Percentiles rank a stretch among this genome's conserved stretches.
These are phyloP conservation scores for Cosmia trapezina DNA, from an alignment of 2,888 invertebrate genomes.

Conservation along the genomic window DNA sequence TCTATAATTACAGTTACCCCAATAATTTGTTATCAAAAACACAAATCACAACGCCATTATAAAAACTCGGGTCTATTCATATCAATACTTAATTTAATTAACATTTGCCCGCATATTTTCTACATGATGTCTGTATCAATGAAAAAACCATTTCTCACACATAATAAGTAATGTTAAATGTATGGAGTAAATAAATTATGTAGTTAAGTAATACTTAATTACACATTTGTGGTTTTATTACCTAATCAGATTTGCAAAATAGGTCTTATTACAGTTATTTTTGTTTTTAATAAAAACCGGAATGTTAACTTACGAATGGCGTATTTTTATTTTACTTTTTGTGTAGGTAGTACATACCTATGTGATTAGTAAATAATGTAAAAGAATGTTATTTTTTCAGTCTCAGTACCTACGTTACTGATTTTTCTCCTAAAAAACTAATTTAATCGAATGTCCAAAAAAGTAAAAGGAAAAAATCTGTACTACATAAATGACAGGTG, in stretches of 20 bases:
- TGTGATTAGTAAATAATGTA: not conserved
- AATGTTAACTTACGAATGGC: not conserved
- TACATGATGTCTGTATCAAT: conserved; percentile 55
- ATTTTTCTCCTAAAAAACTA: no score
- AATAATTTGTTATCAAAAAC: conserved; percentile 75
- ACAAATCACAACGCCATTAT: conserved; percentile 70
- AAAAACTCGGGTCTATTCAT: conserved; percentile 61
- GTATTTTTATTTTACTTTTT: not conserved
- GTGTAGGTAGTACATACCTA: no score
- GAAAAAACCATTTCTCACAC: conserved; percentile 57
- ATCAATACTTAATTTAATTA: conserved; percentile 69
- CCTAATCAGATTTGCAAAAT: not conserved
- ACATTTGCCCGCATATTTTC: conserved; percentile 65
- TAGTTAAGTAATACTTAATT: not conserved
- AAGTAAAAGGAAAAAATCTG: not conserved
- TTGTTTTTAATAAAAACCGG: no score
- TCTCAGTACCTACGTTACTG: no score
- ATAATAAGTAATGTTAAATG: conserved; percentile 6
- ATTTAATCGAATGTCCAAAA: not conserved
- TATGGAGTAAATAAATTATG: not conserved
- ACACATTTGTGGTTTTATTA: not conserved
- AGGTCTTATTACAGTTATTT: no score
- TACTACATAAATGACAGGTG: conserved; percentile 60
- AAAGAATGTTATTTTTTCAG: no score
- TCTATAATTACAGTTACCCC: conserved; percentile 57